A percentile compares a stretch with the other conserved stretches of the same genome.
These are phyloP conservation scores for Ornithoptera priamus DNA, from an alignment of 2,888 invertebrate species.

Conservation along the genomic window DNA sequence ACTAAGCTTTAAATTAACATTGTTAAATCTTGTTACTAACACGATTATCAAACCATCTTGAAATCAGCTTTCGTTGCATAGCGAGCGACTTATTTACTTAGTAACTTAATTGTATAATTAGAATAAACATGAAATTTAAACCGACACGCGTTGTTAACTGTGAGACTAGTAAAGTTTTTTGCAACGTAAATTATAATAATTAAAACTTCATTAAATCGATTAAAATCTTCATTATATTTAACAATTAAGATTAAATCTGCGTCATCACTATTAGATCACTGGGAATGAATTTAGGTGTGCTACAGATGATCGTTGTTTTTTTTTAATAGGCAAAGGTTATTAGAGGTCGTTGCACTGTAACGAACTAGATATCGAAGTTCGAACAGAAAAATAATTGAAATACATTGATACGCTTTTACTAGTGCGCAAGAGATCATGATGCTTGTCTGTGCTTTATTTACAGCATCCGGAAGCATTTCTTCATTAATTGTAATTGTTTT, in stretches of 20 bases:
- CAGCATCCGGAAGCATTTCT: too few relatives aligned
- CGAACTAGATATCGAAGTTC: too few relatives aligned
- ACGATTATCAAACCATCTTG: neutral
- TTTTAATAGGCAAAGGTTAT: neutral
- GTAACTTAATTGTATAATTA: conserved; percentile 18
- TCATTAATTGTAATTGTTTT: too few relatives aligned
- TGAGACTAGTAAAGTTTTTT: conserved; percentile 10
- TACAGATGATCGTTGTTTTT: neutral
- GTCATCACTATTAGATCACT: neutral
- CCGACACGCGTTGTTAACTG: conserved; percentile 23
- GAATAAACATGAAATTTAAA: conserved; percentile 7
- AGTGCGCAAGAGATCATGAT: too few relatives aligned
- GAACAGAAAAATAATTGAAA: too few relatives aligned
- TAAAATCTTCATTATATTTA: neutral
- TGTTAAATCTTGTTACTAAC: neutral
- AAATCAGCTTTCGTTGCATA: conserved; percentile 6
- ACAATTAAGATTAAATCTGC: neutral
- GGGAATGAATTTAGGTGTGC: too few relatives aligned
- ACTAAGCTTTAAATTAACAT: neutral
- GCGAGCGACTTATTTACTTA: conserved; percentile 14
- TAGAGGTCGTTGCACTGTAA: too few relatives aligned
- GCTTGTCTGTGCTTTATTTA: too few relatives aligned
- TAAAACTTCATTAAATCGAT: conserved; percentile 10
- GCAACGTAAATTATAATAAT: neutral
- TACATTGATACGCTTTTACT: too few relatives aligned